These are phyloP conservation scores for Drosophila sucinea DNA, from an alignment of 1,140 invertebrate species.

Conservation along the genomic window DNA sequence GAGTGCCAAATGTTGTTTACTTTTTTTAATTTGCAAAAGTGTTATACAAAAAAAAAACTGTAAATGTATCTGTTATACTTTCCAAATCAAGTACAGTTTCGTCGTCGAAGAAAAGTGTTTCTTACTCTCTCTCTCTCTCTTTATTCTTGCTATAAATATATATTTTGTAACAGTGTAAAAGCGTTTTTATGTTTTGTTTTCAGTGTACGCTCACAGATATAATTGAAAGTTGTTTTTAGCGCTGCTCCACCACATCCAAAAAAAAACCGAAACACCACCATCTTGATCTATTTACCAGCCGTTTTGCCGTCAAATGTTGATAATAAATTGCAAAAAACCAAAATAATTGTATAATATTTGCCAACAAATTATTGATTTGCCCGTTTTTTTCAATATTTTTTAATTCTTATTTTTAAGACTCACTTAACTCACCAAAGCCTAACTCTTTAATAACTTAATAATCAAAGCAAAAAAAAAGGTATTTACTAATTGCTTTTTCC, in stretches of 20 bases:
- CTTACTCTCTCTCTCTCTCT: conserved; percentile 32
- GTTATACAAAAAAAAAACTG: neutral
- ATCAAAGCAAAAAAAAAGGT: conserved; percentile 10
- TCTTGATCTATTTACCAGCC: conserved; percentile 24
- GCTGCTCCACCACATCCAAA: conserved; percentile 61
- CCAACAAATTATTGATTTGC: neutral
- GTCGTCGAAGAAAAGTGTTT: conserved; percentile 20
- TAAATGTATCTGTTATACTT: conserved; percentile 3
- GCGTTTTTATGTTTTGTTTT: conserved; percentile 80
- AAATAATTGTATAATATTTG: conserved; percentile 28
- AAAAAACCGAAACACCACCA: conserved; percentile 62
- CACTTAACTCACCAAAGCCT: conserved; percentile 7
- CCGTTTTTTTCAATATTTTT: neutral
- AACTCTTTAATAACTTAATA: neutral
- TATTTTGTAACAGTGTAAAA: conserved; percentile 77
- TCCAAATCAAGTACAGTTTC: neutral
- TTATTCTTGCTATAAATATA: conserved; percentile 18
- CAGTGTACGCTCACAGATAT: conserved; percentile 71
- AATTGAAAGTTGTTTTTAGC: conserved; percentile 64
- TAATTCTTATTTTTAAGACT: conserved; percentile 1
- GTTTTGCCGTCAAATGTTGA: conserved; percentile 52
- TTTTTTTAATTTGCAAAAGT: conserved; percentile 2
- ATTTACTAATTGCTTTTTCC: conserved; percentile 6
- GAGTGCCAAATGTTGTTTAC: neutral
- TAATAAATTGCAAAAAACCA: conserved; percentile 20